A percentile compares a stretch with the other conserved stretches of the same genome.
Evolutionary conservation across 2,888 invertebrate species (phyloP).

Genomic region (Parnassius apollo): DNA sequence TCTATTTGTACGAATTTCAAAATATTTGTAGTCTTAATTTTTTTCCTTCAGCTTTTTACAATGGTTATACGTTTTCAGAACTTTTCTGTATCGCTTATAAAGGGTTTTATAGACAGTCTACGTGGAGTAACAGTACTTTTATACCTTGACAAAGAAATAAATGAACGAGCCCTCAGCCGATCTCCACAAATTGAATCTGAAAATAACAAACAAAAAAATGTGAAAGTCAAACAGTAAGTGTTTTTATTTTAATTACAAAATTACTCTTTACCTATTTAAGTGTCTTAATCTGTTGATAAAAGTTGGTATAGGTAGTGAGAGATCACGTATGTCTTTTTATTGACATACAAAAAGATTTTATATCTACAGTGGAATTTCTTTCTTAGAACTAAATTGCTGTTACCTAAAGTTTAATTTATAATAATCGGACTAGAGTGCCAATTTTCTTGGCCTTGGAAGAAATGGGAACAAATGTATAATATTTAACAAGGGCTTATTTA

Average conservation of each 20-base stretch:
- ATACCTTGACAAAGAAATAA: slow-evolving; percentile 90
- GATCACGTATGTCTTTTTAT: too few relatives aligned
- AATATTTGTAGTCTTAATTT: slow-evolving; percentile 28
- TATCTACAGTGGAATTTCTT: too few relatives aligned
- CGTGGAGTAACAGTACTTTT: slow-evolving; percentile 88
- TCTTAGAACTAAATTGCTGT: too few relatives aligned
- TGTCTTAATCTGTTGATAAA: too few relatives aligned
- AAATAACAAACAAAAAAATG: slow-evolving; percentile 62
- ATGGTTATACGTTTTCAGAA: slow-evolving; percentile 76
- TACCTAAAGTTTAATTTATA: background rate
- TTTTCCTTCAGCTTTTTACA: slow-evolving; percentile 35
- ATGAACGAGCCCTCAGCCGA: slow-evolving; percentile 81
- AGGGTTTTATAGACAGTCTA: slow-evolving; percentile 89
- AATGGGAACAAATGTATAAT: too few relatives aligned
- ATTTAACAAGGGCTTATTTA: too few relatives aligned
- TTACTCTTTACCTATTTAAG: background rate
- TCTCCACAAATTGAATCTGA: slow-evolving; percentile 75
- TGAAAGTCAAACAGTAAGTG: slow-evolving; percentile 78
- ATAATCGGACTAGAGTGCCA: background rate
- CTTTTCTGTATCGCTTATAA: slow-evolving; percentile 83
- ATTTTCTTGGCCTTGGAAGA: slow-evolving; percentile 5
- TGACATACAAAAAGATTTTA: too few relatives aligned
- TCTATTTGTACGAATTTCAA: too few relatives aligned
- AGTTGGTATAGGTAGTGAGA: too few relatives aligned
- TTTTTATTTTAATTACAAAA: slow-evolving; percentile 19